Evolutionary conservation across 2,888 invertebrate species (phyloP), one percentile per base, ranked within the genome.

Genomic region (Rhingia rostrata): DNA sequence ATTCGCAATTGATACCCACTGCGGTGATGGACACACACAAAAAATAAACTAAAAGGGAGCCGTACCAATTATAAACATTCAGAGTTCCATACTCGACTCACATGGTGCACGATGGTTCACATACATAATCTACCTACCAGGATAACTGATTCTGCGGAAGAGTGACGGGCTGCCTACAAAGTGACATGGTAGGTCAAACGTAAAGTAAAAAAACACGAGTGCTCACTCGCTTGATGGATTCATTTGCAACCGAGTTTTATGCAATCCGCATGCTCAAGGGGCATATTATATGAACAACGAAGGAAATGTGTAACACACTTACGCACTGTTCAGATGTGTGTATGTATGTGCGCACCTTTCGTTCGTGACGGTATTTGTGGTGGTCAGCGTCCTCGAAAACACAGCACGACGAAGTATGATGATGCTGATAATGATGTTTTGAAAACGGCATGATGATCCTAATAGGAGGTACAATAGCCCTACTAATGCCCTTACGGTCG

Each of bases 141-240:
- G 22, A 1, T 2, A 22, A 22, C 22, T n/a, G 51, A 54, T 69
- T 78, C 63, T 7, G 51, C 43, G 56, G 56, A 82, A 67, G 56
- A 63, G 56, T 67, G 63, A 43, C 67, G 6, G 58, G 39, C 79
- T 49, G 63, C 41, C 53, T 53, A 53, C 73, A 69, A 69, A 73
- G 73, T 64, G 78, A 72, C 63, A 69, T 61, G 83, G 69, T 83
- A 79, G 79, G 83, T 79, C 79, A 79, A 74, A 58, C 10, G 12
- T 53, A 49, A 58, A 7, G 12, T 53, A 49, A 47, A 67, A 81
- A 81, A 56, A 37, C 32, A 33, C 33, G 37, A 30, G 43, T 51
- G 30, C 58, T 39, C 22, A 83, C 54, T 58, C 51, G 9, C 63
- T 53, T 64, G 79, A 84, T 79, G 79, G 69, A 79, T 73, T 79